phyloP scores from a whole-genome alignment of 2,113 vertebrate genomes.

The Pontoporia blainvillei region DNA sequence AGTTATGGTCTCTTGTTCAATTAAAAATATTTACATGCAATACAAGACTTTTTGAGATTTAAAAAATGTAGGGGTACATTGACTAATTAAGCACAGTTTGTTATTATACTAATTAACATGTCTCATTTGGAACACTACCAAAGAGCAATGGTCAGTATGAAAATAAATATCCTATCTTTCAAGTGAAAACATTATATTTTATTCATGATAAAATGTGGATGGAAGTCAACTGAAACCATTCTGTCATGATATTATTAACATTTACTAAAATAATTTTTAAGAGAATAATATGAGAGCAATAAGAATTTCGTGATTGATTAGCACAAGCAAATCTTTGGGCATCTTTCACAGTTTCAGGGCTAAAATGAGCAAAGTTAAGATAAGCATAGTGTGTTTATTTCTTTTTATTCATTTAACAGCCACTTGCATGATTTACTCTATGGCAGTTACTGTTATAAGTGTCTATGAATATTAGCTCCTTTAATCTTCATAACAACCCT shows the following conservation, averaged over 20 bases:
- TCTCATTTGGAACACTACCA: neutral
- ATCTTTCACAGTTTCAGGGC: neutral
- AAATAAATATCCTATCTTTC: neutral
- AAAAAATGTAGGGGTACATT: constrained; percentile 5
- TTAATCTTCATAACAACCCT: neutral
- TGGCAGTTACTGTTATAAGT: neutral
- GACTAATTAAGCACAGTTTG: constrained; percentile 39
- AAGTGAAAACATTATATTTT: neutral
- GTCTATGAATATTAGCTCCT: neutral
- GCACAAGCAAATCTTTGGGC: neutral
- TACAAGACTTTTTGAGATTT: neutral
- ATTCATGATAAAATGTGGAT: neutral
- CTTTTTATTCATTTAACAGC: neutral
- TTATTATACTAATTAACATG: neutral
- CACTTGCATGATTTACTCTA: neutral
- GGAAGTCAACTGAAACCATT: neutral
- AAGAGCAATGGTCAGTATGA: neutral
- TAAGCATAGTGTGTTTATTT: neutral
- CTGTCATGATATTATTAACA: neutral
- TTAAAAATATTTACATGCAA: constrained; percentile 42
- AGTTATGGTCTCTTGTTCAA: constrained; percentile 42
- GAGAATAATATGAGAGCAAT: neutral
- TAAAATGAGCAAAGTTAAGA: neutral
- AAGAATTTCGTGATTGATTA: constrained; percentile 13
- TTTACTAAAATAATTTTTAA: neutral